Evolutionary conservation across 2,888 invertebrate species (phyloP).

Genomic region (Teinopalpus imperialis): DNA sequence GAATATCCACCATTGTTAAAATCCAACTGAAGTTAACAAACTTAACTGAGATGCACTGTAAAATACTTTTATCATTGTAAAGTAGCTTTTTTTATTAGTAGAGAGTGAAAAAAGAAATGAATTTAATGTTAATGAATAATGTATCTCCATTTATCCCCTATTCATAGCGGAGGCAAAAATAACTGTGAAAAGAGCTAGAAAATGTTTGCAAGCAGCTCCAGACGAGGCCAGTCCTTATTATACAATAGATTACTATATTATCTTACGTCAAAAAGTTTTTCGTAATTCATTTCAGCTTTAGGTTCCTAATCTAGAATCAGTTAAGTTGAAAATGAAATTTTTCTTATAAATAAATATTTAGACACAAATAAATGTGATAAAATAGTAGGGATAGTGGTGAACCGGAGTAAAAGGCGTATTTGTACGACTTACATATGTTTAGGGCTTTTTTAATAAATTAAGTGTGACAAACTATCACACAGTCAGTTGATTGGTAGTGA

Average conservation of each 20-base stretch:
- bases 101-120: constrained; percentile 15
- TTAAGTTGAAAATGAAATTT: constrained; percentile 1
- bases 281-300: constrained; percentile 1
- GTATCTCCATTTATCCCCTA: constrained; percentile 25
- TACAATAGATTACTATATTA: constrained; percentile 11
- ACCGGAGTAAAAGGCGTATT: no score
- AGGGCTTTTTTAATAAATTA: no score
- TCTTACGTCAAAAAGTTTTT: constrained; percentile 2
- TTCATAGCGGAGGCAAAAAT: constrained; percentile 25
- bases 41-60: not conserved
- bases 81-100: constrained; percentile 13
- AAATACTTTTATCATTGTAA: not conserved
- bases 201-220: no score
- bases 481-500: no score
- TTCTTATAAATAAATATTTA: no score
- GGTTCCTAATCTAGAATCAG: not conserved
- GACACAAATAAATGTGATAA: no score
- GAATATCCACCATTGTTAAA: no score
- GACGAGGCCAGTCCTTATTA: constrained; percentile 1
- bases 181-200: constrained; percentile 16
- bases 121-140: constrained; percentile 27
- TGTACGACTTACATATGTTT: no score
- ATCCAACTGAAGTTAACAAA: constrained; percentile 1
- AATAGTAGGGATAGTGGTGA: no score
- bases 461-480: no score